Percentiles rank a stretch among this genome's conserved stretches.
Evolutionary conservation across 2,113 vertebrate genomes (phyloP).

Genomic region (Morone saxatilis): DNA sequence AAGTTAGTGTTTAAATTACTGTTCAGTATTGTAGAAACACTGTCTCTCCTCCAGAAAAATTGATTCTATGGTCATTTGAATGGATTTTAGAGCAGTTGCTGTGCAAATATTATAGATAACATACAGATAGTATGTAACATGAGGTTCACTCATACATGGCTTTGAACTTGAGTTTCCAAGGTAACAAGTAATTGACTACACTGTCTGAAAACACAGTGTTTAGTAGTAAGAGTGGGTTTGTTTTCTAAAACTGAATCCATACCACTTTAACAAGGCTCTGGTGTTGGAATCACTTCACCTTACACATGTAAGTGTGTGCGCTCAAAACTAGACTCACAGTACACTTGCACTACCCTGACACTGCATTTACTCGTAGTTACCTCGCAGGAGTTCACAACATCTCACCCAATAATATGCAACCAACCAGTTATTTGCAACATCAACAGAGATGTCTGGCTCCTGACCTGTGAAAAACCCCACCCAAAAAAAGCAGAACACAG

Average conservation of each 20-base stretch:
- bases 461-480: background rate
- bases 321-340: background rate
- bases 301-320: background rate
- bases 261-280: conserved; percentile 6
- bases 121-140: background rate
- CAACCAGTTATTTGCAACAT: conserved; percentile 15
- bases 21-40: no score
- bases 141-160: background rate
- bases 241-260: background rate
- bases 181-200: background rate
- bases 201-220: background rate
- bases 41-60: background rate
- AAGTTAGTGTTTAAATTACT: no score
- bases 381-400: conserved; percentile 14
- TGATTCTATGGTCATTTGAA: background rate
- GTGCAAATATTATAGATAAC: background rate
- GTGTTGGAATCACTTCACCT: background rate
- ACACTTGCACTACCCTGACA: background rate
- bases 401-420: conserved; percentile 22
- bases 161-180: no score
- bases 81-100: background rate
- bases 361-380: background rate
- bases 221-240: background rate
- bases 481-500: background rate
- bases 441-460: conserved; percentile 5